Evolutionary conservation across 2,888 invertebrate species (phyloP).

Genomic region (Drosophila leonis): DNA sequence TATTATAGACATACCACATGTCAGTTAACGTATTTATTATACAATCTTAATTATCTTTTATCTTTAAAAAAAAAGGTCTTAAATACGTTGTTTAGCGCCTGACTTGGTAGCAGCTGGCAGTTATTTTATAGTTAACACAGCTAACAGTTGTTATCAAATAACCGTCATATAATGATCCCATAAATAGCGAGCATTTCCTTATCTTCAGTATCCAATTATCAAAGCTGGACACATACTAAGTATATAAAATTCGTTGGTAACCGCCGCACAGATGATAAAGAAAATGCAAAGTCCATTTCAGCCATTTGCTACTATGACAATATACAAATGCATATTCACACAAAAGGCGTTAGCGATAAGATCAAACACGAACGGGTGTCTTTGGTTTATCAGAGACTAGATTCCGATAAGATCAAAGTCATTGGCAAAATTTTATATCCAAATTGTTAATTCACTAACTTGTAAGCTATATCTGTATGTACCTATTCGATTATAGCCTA

Average conservation of each 20-base stretch:
- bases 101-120: not conserved
- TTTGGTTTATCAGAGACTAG: not conserved
- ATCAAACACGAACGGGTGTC: not conserved
- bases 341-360: not conserved
- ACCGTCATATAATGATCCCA: slow-evolving; percentile 20
- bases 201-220: slow-evolving; percentile 54
- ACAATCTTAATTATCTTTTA: no score
- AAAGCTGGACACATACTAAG: slow-evolving; percentile 27
- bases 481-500: not conserved
- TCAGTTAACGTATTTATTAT: not conserved
- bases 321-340: not conserved
- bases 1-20: not conserved
- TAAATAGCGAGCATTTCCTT: slow-evolving; percentile 39
- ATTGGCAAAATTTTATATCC: not conserved
- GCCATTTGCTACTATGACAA: slow-evolving; percentile 6
- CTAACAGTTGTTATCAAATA: slow-evolving; percentile 28
- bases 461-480: not conserved
- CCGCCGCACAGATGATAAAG: slow-evolving; percentile 24
- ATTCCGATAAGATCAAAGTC: not conserved
- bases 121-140: slow-evolving; percentile 1
- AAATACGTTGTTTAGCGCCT: not conserved
- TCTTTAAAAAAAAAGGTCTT: not conserved
- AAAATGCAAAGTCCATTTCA: slow-evolving; percentile 39
- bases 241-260: slow-evolving; percentile 23
- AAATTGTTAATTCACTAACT: not conserved